These are phyloP conservation scores for Andrena haemorrhoa DNA, from an alignment of 2,888 invertebrate species.

Conservation along the genomic window DNA sequence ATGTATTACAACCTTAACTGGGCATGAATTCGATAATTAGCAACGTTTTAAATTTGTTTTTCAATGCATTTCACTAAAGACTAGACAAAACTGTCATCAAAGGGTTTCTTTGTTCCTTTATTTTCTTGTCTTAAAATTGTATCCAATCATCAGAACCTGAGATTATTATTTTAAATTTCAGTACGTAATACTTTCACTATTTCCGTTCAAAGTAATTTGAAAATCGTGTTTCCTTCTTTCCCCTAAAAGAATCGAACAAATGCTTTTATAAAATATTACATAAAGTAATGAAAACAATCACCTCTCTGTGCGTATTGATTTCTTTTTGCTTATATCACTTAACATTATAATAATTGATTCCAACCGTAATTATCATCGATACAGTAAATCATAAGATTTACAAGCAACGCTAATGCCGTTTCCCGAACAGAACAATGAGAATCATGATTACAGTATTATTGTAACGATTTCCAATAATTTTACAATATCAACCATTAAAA, in stretches of 20 bases:
- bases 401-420: slow-evolving; percentile 33
- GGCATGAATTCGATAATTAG: slow-evolving; percentile 64
- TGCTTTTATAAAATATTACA: background rate
- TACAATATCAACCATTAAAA: slow-evolving; percentile 62
- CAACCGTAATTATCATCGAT: slow-evolving; percentile 30
- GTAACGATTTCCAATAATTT: slow-evolving; percentile 59
- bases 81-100: slow-evolving; percentile 61
- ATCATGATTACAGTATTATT: slow-evolving; percentile 58
- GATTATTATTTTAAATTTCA: slow-evolving; percentile 57
- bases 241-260: slow-evolving; percentile 8
- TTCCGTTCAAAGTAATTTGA: slow-evolving; percentile 29
- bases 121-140: slow-evolving; percentile 33
- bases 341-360: slow-evolving; percentile 14
- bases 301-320: slow-evolving; percentile 46
- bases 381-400: slow-evolving; percentile 49
- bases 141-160: slow-evolving; percentile 60
- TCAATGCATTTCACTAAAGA: slow-evolving; percentile 52
- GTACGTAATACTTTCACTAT: slow-evolving; percentile 41
- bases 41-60: slow-evolving; percentile 54
- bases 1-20: slow-evolving; percentile 72
- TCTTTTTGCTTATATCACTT: slow-evolving; percentile 22
- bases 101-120: slow-evolving; percentile 45
- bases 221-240: slow-evolving; percentile 19
- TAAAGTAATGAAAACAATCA: slow-evolving; percentile 25
- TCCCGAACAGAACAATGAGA: slow-evolving; percentile 37